A percentile compares a stretch with the other conserved stretches of the same genome.
phyloP scores from a whole-genome alignment of 2,888 invertebrate genomes.

The Pammene fasciana region DNA sequence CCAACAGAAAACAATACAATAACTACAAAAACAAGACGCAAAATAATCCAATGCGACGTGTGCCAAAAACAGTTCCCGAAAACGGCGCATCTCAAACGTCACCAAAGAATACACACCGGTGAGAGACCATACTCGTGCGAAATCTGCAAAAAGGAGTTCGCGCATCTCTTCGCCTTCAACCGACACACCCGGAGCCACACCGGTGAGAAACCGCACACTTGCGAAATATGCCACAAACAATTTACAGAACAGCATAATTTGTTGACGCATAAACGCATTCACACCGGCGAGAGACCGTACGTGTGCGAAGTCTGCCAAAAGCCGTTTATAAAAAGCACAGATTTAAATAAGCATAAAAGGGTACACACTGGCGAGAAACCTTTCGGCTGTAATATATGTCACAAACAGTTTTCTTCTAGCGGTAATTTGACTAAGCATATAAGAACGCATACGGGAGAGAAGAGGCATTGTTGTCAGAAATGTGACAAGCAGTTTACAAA shows the following conservation, averaged over 20 bases:
- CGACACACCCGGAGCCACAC: constrained; percentile 4
- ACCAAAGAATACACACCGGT: constrained; percentile 1
- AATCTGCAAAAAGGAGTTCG: constrained; percentile 1
- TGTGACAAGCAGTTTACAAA: constrained; percentile 17
- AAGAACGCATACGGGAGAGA: constrained; percentile 15
- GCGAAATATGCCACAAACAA: constrained; percentile 1
- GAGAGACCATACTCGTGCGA: constrained; percentile 14
- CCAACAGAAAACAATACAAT: background rate
- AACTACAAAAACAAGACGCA: background rate
- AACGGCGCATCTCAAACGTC: background rate
- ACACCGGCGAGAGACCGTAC: constrained; percentile 17
- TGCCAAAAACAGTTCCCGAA: constrained; percentile 1
- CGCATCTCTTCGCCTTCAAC: constrained; percentile 15
- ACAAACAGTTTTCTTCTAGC: constrained; percentile 9
- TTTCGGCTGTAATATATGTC: constrained; percentile 7
- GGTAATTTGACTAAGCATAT: constrained; percentile 16
- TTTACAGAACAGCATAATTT: constrained; percentile 14
- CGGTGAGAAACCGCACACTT: background rate
- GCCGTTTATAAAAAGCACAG: constrained; percentile 11
- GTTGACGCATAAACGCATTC: constrained; percentile 4
- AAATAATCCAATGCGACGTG: constrained; percentile 1
- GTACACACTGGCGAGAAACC: constrained; percentile 8
- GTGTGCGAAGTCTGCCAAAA: constrained; percentile 1
- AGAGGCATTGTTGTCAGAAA: background rate
- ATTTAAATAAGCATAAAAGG: constrained; percentile 12